These are phyloP conservation scores for Piliocolobus tephrosceles DNA, from an alignment of 2,113 vertebrate genomes.

Conservation along the genomic window DNA sequence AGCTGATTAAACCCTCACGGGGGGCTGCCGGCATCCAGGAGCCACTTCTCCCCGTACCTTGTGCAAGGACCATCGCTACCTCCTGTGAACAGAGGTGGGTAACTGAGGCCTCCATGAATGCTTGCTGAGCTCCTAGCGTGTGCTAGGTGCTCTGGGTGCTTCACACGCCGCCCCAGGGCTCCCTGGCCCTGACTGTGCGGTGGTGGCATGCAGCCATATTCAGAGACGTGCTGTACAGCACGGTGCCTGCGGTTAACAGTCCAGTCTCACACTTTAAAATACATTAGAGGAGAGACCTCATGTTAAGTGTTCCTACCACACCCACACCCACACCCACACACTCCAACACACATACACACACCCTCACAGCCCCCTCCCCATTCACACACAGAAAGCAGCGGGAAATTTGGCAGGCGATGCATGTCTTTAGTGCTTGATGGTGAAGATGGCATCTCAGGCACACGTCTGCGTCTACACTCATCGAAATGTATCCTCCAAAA, in stretches of 20 bases:
- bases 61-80: accelerated
- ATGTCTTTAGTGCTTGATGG: background rate
- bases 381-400: background rate
- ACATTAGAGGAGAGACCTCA: background rate
- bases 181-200: accelerated
- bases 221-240: background rate
- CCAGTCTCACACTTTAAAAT: background rate
- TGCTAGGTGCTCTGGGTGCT: background rate
- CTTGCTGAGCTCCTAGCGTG: accelerated
- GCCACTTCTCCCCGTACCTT: accelerated
- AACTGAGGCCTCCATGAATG: accelerated
- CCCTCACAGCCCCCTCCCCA: too few species aligned
- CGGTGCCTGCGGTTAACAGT: accelerated
- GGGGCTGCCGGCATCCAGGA: background rate
- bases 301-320: background rate
- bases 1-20: accelerated
- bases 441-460: background rate
- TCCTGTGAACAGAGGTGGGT: background rate
- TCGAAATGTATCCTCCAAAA: background rate
- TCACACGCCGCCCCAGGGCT: accelerated
- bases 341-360: too few species aligned
- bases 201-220: background rate
- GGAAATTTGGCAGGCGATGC: background rate
- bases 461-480: background rate
- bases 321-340: background rate